Conservation (phyloP, 1,140 invertebrate genomes). For the Macrotrachela quadricornifera region DNA sequence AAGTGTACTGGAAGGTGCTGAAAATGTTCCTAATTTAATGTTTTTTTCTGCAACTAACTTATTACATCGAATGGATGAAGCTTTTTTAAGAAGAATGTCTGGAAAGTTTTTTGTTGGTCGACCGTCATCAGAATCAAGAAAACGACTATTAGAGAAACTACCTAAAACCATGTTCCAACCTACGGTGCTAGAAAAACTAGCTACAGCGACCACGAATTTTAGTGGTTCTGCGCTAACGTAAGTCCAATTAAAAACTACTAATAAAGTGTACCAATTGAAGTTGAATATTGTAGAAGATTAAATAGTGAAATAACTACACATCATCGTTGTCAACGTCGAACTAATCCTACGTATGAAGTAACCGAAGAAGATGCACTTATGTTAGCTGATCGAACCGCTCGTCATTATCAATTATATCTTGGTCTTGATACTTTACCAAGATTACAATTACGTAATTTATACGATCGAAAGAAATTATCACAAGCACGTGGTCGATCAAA, state of each 20-base stretch:
- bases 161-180: too few species aligned
- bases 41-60: not conserved
- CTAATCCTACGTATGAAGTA: too few species aligned
- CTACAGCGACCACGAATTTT: slow-evolving; percentile 1
- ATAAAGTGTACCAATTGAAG: too few species aligned
- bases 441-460: not conserved
- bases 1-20: not conserved
- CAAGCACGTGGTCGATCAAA: too few species aligned
- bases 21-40: not conserved
- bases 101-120: not conserved
- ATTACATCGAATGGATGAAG: not conserved
- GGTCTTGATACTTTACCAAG: not conserved
- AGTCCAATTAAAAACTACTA: not conserved
- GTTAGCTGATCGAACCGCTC: not conserved
- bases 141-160: too few species aligned
- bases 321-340: too few species aligned
- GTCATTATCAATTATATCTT: not conserved
- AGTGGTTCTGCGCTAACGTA: not conserved
- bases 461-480: too few species aligned
- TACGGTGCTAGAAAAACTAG: too few species aligned
- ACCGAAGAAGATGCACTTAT: not conserved
- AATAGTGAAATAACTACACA: too few species aligned
- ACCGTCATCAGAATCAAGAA: too few species aligned
- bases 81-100: not conserved
- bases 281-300: too few species aligned